phyloP scores from a whole-genome alignment of 2,888 invertebrate genomes.

The Drosophila diplacantha region DNA sequence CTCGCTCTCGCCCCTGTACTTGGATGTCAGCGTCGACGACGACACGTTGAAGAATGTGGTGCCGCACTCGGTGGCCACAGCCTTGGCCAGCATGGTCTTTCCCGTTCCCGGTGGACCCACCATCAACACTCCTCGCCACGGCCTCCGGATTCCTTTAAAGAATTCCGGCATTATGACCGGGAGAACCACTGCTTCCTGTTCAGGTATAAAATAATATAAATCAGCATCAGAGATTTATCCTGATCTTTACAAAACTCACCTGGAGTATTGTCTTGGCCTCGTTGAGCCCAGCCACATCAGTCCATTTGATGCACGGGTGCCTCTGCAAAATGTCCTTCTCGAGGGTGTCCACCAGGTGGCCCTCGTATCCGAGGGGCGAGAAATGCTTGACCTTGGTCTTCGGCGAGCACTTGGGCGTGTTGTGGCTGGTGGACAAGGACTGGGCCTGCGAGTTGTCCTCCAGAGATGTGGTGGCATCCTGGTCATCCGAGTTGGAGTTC shows the following conservation, averaged over 20 bases:
- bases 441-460: conserved; percentile 76
- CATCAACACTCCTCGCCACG: conserved; percentile 81
- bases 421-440: conserved; percentile 54
- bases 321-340: conserved; percentile 91
- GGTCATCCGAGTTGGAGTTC: conserved; percentile 78
- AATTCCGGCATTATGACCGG: conserved; percentile 93
- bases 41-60: conserved; percentile 94
- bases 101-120: conserved; percentile 83
- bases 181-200: conserved; percentile 89
- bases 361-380: conserved; percentile 84
- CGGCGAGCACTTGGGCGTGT: conserved; percentile 76
- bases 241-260: conserved; percentile 27
- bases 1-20: conserved; percentile 94
- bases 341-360: conserved; percentile 87
- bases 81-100: conserved; percentile 89
- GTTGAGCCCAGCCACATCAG: conserved; percentile 85
- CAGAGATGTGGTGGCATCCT: conserved; percentile 77
- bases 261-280: conserved; percentile 86
- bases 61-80: conserved; percentile 92
- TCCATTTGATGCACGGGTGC: conserved; percentile 90
- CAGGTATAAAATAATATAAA: background rate
- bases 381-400: conserved; percentile 75
- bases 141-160: conserved; percentile 90
- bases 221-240: background rate
- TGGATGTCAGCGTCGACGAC: conserved; percentile 90